Evolutionary conservation across 2,888 invertebrate genomes (phyloP), one percentile per base, ranked within the genome.

Genomic region (Calameuta filiformis): DNA sequence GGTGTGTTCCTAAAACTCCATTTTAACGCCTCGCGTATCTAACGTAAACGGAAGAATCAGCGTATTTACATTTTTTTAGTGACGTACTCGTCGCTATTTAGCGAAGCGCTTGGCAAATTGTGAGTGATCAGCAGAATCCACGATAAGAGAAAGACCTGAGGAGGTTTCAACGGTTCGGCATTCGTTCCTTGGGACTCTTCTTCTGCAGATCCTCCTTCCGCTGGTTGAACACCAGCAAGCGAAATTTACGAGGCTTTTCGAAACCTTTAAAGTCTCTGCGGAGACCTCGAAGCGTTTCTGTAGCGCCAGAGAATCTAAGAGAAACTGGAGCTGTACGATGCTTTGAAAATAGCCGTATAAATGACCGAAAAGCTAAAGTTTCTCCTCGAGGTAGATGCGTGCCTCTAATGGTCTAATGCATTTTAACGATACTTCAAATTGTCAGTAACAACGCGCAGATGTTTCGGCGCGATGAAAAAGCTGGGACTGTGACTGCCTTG

Each of bases 261-360:
- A 81, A 83, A 83, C 83, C 81, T 80, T 83, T 81, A 80, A 83
- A 82, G 81, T 83, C 80, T 83, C 79, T 79, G 73, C 37, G 35
- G 77, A 76, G 79, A 79, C 79, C 81, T 82, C 76, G 79, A 80
- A 77, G 23, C 73, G 68, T 35, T 30, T 40, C 40, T 15, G 4
- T 40, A 40, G 40, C 15, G 4, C 15, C 15, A 4, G 15, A 40
- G 15, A 40, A 40, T 40, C 15, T 15, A 40, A 4, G 6, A 15
- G 40, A 40, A 40, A 40, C 15, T 40, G 40, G 40, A 40, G 40
- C 15, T 40, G 12, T 15, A 15, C 6, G 40, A 40, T 40, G 4
- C 6, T 15, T 40, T 40, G 40, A 40, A 1, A 4, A 40, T 40
- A 40, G 12, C 15, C 40, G 15, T 15, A 40, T 0, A 40, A 40